Evolutionary conservation across 2,797 vertebrate species (phyloP).

Genomic region (Dromococcyx pavoninus): DNA sequence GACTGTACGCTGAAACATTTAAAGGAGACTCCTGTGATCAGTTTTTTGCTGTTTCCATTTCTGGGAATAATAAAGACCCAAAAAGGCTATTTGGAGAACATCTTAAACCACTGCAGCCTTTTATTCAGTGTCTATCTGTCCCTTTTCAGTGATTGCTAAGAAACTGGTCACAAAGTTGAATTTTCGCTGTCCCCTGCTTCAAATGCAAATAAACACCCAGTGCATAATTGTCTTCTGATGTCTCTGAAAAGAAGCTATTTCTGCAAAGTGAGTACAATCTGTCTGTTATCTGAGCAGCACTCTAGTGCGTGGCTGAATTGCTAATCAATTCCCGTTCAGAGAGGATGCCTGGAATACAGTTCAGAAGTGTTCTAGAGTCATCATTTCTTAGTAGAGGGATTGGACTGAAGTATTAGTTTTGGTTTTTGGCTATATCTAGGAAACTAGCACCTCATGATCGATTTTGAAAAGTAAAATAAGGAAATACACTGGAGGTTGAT

Average conservation of each 20-base stretch:
- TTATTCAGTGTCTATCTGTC: background rate
- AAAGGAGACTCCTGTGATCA: background rate
- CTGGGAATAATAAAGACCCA: background rate
- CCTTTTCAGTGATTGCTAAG: background rate
- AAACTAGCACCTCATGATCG: background rate
- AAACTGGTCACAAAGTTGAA: background rate
- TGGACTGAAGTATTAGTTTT: background rate
- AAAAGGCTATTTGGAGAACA: background rate
- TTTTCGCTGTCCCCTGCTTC: background rate
- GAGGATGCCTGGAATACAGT: background rate
- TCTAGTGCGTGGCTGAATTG: background rate
- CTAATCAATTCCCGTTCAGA: background rate
- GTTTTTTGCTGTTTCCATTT: background rate
- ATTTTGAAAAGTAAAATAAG: background rate
- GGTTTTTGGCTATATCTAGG: background rate
- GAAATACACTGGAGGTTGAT: fast-evolving
- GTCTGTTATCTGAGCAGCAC: background rate
- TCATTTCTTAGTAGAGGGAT: background rate
- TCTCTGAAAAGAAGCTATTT: background rate
- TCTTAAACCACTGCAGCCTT: background rate
- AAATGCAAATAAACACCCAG: background rate
- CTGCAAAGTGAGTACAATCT: background rate
- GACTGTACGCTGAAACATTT: background rate
- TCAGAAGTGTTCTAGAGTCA: background rate
- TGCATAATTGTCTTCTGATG: background rate